Percentiles rank a stretch among this genome's conserved stretches.
Conservation (phyloP, 2,888 invertebrate genomes). For the Zaprionus bogoriensis region DNA sequence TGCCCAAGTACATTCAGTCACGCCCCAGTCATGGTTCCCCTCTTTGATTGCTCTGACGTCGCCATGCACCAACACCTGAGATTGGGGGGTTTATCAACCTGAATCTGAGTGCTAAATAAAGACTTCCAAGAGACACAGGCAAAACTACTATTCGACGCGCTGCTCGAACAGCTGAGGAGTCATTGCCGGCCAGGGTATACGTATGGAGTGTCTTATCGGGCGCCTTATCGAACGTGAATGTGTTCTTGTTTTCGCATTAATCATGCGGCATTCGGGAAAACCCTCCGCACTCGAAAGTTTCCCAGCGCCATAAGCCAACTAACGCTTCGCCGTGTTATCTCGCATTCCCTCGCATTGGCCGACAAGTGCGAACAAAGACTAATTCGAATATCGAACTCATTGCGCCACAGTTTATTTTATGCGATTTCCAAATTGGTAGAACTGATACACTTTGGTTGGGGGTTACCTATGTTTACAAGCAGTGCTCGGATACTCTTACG, state of each 20-base stretch:
- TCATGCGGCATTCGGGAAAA: not conserved
- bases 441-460: not conserved
- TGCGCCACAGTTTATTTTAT: not conserved
- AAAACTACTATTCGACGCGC: not conserved
- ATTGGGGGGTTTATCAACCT: not conserved
- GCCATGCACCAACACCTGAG: not conserved
- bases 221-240: not conserved
- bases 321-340: not conserved
- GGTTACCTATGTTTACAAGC: too few species aligned
- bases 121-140: not conserved
- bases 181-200: not conserved
- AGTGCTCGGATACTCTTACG: too few species aligned
- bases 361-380: not conserved
- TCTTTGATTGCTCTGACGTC: not conserved
- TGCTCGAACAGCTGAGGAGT: not conserved
- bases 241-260: not conserved
- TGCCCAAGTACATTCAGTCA: not conserved
- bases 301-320: not conserved
- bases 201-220: not conserved
- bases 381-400: not conserved
- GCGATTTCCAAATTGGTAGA: not conserved
- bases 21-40: not conserved
- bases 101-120: not conserved
- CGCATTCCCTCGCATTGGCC: not conserved
- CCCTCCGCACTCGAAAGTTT: not conserved